These are phyloP conservation scores for Ammospiza nelsoni DNA, from an alignment of 2,113 vertebrate species.

Conservation along the genomic window DNA sequence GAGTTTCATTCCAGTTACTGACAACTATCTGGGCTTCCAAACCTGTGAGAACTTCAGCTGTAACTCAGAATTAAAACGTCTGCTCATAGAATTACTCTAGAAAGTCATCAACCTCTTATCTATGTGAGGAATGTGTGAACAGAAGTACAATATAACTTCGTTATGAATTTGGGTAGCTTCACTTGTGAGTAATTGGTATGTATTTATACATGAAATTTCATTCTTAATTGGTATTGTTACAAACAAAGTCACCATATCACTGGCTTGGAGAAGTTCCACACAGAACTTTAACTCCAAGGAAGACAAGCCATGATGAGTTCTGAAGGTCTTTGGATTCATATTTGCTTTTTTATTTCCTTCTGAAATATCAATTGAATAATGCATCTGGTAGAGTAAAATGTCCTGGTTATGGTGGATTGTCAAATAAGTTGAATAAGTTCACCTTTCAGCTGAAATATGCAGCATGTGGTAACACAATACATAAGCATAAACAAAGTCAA, in stretches of 20 bases:
- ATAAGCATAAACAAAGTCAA: neutral
- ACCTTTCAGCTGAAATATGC: neutral
- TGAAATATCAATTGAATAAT: neutral
- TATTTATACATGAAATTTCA: neutral
- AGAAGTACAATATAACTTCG: fast-evolving
- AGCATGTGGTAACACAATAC: neutral
- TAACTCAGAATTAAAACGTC: neutral
- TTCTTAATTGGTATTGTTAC: neutral
- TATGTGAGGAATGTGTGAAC: neutral
- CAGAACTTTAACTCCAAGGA: neutral
- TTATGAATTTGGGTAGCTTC: neutral
- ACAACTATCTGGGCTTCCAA: neutral
- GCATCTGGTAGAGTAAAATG: neutral
- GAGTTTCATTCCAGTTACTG: neutral
- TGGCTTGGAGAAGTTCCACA: neutral
- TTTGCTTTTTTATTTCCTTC: neutral
- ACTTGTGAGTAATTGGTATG: neutral
- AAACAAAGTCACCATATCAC: neutral
- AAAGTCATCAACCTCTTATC: neutral
- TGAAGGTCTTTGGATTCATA: neutral
- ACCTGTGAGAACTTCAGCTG: neutral
- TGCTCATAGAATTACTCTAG: neutral
- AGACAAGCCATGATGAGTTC: neutral
- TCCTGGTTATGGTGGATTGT: neutral
- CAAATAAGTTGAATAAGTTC: neutral